These are phyloP conservation scores for Conus canariensis DNA, from an alignment of 2,888 invertebrate genomes.

Conservation along the genomic window DNA sequence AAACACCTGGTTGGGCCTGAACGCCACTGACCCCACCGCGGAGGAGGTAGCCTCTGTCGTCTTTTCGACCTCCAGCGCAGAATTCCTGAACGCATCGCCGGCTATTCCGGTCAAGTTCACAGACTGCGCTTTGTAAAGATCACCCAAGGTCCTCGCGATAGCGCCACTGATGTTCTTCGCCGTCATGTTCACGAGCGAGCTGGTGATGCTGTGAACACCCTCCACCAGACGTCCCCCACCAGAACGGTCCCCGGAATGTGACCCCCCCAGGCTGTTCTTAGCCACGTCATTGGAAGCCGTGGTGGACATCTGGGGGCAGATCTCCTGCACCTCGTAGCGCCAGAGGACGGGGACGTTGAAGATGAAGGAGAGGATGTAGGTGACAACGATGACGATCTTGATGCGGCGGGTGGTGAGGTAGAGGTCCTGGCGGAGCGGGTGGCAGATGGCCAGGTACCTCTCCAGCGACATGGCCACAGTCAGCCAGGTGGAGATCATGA, in stretches of 20 bases:
- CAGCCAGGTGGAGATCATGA: constrained; percentile 88
- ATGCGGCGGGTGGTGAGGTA: constrained; percentile 83
- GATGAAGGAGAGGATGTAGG: constrained; percentile 84
- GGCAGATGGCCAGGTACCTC: constrained; percentile 87
- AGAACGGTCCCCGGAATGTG: background rate
- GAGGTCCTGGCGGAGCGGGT: constrained; percentile 85
- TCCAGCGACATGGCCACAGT: constrained; percentile 87
- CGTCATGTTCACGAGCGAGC: background rate
- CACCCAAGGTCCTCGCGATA: no score
- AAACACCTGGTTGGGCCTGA: constrained; percentile 55
- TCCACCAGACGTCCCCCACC: background rate
- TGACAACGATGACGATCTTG: constrained; percentile 83
- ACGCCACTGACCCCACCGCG: background rate
- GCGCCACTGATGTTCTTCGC: background rate
- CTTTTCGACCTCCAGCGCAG: background rate
- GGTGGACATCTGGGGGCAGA: constrained; percentile 31
- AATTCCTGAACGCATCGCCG: background rate
- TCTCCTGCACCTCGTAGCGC: constrained; percentile 60
- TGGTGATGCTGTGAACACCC: background rate
- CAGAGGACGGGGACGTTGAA: constrained; percentile 84
- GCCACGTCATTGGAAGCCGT: background rate
- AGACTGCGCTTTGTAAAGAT: background rate
- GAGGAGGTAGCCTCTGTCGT: background rate
- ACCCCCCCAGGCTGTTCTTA: background rate
- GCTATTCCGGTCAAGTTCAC: background rate